Evolutionary conservation across 2,113 vertebrate genomes (phyloP).

Genomic region (Terrapene triunguis): DNA sequence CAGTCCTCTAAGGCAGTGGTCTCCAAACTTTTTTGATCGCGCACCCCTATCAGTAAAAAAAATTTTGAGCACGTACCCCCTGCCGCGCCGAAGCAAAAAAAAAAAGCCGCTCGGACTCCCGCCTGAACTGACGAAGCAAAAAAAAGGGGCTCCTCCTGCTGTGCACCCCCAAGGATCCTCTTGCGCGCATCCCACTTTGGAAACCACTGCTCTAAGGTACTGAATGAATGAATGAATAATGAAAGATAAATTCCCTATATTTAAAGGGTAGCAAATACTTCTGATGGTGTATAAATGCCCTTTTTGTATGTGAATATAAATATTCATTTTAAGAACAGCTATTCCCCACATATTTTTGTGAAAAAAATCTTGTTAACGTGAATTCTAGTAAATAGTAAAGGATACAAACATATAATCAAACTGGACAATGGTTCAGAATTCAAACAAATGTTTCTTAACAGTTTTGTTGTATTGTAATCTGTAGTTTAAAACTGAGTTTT

Average conservation of each 20-base stretch:
- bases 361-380: background rate
- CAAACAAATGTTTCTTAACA: background rate
- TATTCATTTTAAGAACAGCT: background rate
- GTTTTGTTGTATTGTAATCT: background rate
- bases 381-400: background rate
- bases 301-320: background rate
- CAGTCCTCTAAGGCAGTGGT: background rate
- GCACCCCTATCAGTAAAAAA: no score
- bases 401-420: background rate
- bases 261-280: background rate
- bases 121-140: no score
- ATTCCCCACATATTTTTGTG: background rate
- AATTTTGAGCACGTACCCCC: no score
- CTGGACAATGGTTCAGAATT: background rate
- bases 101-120: no score
- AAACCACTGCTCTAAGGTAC: background rate
- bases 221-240: background rate
- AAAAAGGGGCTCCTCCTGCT: no score
- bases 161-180: no score
- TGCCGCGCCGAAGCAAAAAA: no score
- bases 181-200: no score
- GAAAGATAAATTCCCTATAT: background rate
- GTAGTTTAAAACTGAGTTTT: background rate
- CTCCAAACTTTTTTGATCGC: no score
- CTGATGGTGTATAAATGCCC: background rate